A percentile compares a stretch with the other conserved stretches of the same genome.
Conservation (phyloP, 1,140 invertebrate genomes). For the Grapholita molesta region DNA sequence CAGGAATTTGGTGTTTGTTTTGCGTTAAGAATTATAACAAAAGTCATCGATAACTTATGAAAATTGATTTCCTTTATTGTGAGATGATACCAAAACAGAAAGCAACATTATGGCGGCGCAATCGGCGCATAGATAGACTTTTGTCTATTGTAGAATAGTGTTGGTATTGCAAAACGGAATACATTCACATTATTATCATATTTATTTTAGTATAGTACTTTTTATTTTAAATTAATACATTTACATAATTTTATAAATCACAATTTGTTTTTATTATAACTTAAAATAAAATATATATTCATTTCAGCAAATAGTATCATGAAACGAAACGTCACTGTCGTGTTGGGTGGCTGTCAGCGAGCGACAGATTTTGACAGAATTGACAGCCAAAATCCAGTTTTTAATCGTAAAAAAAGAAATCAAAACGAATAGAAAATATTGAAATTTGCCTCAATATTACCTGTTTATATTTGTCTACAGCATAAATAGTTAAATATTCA, state of each 20-base stretch:
- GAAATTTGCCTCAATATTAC: background rate
- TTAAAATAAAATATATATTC: background rate
- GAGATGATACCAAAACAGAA: slow-evolving; percentile 70
- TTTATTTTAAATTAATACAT: too few species aligned
- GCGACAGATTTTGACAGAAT: slow-evolving; percentile 23
- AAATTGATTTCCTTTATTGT: slow-evolving; percentile 66
- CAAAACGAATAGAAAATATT: slow-evolving; percentile 13
- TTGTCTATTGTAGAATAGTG: slow-evolving; percentile 7
- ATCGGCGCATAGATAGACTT: too few species aligned
- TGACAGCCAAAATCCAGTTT: slow-evolving; percentile 46
- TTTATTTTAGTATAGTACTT: background rate
- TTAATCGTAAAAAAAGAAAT: slow-evolving; percentile 24
- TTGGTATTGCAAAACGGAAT: background rate
- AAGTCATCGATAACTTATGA: slow-evolving; percentile 57
- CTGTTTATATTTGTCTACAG: background rate
- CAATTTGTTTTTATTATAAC: too few species aligned
- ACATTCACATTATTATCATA: background rate
- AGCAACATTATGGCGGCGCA: slow-evolving; percentile 68
- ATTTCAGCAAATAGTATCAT: background rate
- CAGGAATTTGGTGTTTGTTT: slow-evolving; percentile 30
- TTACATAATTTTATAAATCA: too few species aligned
- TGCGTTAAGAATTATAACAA: slow-evolving; percentile 37
- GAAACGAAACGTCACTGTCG: slow-evolving; percentile 18
- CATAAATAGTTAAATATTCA: slow-evolving; percentile 17
- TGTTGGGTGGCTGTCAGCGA: slow-evolving; percentile 19